Percentiles rank a stretch among this genome's conserved stretches.
Evolutionary conservation across 2,888 invertebrate genomes (phyloP).

Genomic region (Harmothoe impar): DNA sequence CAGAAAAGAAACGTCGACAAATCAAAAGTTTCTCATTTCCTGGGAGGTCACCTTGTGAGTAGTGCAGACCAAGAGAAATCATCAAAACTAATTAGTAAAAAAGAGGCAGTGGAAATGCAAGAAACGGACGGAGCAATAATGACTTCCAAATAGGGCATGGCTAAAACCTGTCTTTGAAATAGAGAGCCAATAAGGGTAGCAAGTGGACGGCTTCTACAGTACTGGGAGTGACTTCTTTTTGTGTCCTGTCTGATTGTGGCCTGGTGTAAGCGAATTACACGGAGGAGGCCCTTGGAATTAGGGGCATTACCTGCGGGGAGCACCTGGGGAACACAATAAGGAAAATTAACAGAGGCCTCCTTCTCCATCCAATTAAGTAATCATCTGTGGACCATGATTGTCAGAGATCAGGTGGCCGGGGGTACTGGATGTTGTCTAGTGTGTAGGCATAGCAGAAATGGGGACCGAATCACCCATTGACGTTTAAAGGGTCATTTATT

Average conservation of each 20-base stretch:
- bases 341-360: slow-evolving; percentile 20
- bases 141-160: not conserved
- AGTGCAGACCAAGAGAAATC: not conserved
- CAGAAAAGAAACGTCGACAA: too few relatives aligned
- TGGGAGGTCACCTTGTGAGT: not conserved
- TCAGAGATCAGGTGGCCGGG: not conserved
- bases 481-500: too few relatives aligned
- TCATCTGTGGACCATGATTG: not conserved
- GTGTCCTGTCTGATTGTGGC: not conserved
- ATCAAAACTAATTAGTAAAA: not conserved
- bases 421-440: not conserved
- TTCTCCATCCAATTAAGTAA: slow-evolving; percentile 41
- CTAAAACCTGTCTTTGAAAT: not conserved
- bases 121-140: not conserved
- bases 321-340: slow-evolving; percentile 40
- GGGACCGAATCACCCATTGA: too few relatives aligned
- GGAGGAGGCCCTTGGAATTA: not conserved
- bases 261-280: slow-evolving; percentile 16
- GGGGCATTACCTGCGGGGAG: not conserved
- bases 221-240: not conserved
- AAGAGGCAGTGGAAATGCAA: not conserved
- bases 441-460: too few relatives aligned
- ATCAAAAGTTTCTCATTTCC: not conserved
- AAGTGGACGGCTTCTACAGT: not conserved
- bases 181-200: not conserved